phyloP scores from a whole-genome alignment of 2,888 invertebrate species.

The Phorcus lineatus region DNA sequence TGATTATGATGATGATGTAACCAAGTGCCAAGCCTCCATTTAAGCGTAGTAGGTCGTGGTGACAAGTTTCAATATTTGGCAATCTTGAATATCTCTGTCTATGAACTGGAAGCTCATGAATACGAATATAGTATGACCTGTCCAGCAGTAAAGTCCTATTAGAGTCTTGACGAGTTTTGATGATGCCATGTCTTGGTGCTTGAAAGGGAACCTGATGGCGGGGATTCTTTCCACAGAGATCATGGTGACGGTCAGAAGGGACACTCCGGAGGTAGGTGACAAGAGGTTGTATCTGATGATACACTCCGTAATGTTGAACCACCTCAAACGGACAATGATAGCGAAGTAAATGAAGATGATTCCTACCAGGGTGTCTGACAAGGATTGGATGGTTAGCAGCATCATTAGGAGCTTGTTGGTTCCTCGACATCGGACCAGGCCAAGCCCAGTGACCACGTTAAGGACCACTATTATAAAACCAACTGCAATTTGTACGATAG shows the following conservation, averaged over 20 bases:
- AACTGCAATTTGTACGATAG: neutral
- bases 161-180: neutral
- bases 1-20: neutral
- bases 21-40: neutral
- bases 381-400: neutral
- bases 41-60: neutral
- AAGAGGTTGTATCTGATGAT: neutral
- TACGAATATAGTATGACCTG: neutral
- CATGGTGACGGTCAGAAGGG: neutral
- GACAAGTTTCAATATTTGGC: neutral
- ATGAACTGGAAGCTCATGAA: neutral
- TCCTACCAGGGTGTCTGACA: neutral
- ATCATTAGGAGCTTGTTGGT: neutral
- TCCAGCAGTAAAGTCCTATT: neutral
- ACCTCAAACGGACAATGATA: neutral
- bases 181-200: neutral
- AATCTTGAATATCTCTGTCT: neutral
- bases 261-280: neutral
- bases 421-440: neutral
- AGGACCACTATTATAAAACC: neutral
- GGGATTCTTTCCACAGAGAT: neutral
- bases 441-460: neutral
- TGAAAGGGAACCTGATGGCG: neutral
- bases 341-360: neutral
- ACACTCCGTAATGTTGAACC: neutral